Evolutionary conservation across 2,888 invertebrate genomes (phyloP).

Genomic region (Xestobium rufovillosum): DNA sequence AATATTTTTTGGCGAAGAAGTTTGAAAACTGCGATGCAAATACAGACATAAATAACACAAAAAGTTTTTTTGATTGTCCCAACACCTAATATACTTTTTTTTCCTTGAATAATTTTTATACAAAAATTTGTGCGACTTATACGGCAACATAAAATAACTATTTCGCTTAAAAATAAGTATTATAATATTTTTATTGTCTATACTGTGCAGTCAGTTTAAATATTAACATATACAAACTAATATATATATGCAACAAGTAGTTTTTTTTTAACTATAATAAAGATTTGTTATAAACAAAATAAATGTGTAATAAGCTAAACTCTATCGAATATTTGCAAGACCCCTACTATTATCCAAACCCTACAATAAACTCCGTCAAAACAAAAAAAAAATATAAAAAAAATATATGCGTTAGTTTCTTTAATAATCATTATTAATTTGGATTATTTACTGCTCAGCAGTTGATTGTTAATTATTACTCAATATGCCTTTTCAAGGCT

Average conservation of each 20-base stretch:
- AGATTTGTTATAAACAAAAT: conserved; percentile 36
- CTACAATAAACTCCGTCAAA: conserved; percentile 25
- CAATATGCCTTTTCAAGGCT: conserved; percentile 34
- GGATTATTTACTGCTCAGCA: conserved; percentile 37
- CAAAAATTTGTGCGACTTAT: conserved; percentile 20
- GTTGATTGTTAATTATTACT: conserved; percentile 33
- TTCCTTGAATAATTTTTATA: conserved; percentile 25
- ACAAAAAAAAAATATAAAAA: conserved; percentile 27
- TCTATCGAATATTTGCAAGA: conserved; percentile 37
- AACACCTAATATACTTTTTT: conserved; percentile 33
- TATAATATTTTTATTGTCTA: conserved; percentile 35
- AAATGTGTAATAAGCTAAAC: conserved; percentile 26
- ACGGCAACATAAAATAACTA: conserved; percentile 23
- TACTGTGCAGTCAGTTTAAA: conserved; percentile 40
- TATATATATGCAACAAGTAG: conserved; percentile 18
- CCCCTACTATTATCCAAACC: conserved; percentile 40
- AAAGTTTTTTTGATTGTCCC: conserved; percentile 34
- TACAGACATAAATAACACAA: conserved; percentile 26
- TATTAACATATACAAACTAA: conserved; percentile 24
- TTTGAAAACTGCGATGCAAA: too few relatives aligned
- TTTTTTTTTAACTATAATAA: conserved; percentile 16
- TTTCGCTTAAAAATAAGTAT: conserved; percentile 17
- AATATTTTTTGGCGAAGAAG: too few relatives aligned
- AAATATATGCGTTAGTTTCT: conserved; percentile 35
- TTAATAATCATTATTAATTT: conserved; percentile 30